Percentiles rank a stretch among this genome's conserved stretches.
Evolutionary conservation across 2,888 invertebrate genomes (phyloP).

Genomic region (Globia sparganii): DNA sequence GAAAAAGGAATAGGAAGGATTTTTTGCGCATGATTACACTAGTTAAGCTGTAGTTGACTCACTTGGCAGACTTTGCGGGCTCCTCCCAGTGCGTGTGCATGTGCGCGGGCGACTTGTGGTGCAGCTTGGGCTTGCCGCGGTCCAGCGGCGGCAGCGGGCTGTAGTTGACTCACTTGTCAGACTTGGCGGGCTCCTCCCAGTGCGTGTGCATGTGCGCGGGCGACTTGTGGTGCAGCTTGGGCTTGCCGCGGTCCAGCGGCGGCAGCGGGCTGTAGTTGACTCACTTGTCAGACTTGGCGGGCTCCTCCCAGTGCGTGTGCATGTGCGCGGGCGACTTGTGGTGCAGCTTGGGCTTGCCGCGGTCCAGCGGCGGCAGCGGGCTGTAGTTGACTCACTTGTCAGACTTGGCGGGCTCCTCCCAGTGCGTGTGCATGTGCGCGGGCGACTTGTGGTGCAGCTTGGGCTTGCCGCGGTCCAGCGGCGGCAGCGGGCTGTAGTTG

Average conservation of each 20-base stretch:
- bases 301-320: conserved; percentile 93
- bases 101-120: conserved; percentile 85
- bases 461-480: conserved; percentile 66
- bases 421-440: conserved; percentile 89
- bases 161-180: no score
- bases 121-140: conserved; percentile 66
- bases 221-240: conserved; percentile 80
- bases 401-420: conserved; percentile 91
- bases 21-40: background rate
- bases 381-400: no score
- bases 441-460: conserved; percentile 81
- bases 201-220: conserved; percentile 88
- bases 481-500: conserved; percentile 60
- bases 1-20: background rate
- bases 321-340: conserved; percentile 85
- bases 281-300: conserved; percentile 75
- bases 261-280: conserved; percentile 62
- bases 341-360: conserved; percentile 67
- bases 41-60: rapidly evolving
- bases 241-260: conserved; percentile 64
- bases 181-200: conserved; percentile 91
- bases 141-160: conserved; percentile 64
- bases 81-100: conserved; percentile 93
- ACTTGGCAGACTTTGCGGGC: conserved; percentile 73
- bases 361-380: conserved; percentile 62